A percentile compares a stretch with the other conserved stretches of the same genome.
phyloP scores from a whole-genome alignment of 2,888 invertebrate species.

The Pterostichus madidus region DNA sequence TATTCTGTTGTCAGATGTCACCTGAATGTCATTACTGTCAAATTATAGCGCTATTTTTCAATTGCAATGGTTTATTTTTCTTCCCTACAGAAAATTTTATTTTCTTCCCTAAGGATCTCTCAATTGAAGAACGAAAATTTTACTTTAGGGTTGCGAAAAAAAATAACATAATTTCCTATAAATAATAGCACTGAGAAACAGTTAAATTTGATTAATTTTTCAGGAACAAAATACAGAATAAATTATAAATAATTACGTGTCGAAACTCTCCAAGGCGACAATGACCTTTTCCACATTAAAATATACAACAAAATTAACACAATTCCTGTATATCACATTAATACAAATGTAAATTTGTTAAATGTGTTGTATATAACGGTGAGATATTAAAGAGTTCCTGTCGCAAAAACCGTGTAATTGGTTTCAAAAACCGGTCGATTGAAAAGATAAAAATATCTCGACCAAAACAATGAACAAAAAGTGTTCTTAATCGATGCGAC shows the following conservation, averaged over 20 bases:
- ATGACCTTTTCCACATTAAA: constrained; percentile 27
- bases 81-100: no score
- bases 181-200: no score
- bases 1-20: no score
- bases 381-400: constrained; percentile 19
- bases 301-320: neutral
- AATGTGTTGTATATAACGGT: constrained; percentile 9
- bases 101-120: no score
- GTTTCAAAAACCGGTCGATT: constrained; percentile 25
- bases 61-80: no score
- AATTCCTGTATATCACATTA: constrained; percentile 7
- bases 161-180: no score
- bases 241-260: constrained; percentile 31
- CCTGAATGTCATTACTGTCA: no score
- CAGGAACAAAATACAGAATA: constrained; percentile 10
- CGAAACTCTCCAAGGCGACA: constrained; percentile 29
- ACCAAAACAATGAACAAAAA: constrained; percentile 46
- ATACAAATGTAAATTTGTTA: constrained; percentile 12
- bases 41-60: no score
- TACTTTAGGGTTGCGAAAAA: no score
- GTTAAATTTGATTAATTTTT: constrained; percentile 1
- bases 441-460: constrained; percentile 11
- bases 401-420: constrained; percentile 42
- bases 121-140: no score
- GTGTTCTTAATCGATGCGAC: neutral